Evolutionary conservation across 1,140 invertebrate genomes (phyloP).

Genomic region (Linepithema humile): DNA sequence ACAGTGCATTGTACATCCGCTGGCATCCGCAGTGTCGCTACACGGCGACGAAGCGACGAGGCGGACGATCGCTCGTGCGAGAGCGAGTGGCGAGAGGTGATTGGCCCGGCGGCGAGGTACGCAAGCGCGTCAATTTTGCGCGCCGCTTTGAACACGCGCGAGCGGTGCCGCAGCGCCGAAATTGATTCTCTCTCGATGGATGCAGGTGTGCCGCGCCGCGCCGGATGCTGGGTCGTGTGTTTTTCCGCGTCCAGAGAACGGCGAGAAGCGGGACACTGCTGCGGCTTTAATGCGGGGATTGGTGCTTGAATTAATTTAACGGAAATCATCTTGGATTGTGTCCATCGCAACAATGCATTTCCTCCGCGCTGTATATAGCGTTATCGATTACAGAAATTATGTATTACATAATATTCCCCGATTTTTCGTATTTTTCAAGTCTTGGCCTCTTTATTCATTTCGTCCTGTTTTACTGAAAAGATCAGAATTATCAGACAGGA

Average conservation of each 20-base stretch:
- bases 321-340: no score
- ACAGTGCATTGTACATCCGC: slow-evolving; percentile 64
- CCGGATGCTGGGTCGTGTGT: slow-evolving; percentile 12
- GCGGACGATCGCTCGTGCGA: slow-evolving; percentile 60
- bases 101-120: slow-evolving; percentile 61
- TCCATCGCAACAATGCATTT: no score
- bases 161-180: slow-evolving; percentile 12
- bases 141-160: slow-evolving; percentile 64
- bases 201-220: slow-evolving; percentile 15
- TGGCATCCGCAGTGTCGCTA: slow-evolving; percentile 64
- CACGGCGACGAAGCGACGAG: slow-evolving; percentile 63
- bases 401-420: no score
- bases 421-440: no score
- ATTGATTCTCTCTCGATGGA: slow-evolving; percentile 17
- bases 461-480: no score
- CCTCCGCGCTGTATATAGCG: no score
- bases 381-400: no score
- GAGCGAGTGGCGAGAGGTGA: slow-evolving; percentile 57
- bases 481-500: no score
- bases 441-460: no score
- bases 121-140: slow-evolving; percentile 66
- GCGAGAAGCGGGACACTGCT: not conserved
- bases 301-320: not conserved
- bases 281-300: not conserved
- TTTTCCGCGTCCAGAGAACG: slow-evolving; percentile 11